Evolutionary conservation across 2,797 vertebrate species (phyloP).

Genomic region (Antrozous pallidus): DNA sequence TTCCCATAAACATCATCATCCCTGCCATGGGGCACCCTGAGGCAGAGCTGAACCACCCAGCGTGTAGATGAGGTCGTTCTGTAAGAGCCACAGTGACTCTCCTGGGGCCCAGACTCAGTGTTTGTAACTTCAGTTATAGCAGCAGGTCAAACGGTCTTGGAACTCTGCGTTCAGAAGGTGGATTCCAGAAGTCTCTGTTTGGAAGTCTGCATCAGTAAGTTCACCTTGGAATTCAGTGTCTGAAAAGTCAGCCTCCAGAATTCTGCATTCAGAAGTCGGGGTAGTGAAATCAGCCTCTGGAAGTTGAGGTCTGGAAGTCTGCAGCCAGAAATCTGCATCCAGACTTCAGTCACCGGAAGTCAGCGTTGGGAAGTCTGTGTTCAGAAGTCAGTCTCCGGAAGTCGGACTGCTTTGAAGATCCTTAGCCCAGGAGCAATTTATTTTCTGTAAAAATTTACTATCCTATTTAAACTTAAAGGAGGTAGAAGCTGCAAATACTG

Average conservation of each 20-base stretch:
- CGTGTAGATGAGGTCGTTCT: rapidly evolving
- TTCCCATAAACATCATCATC: not conserved
- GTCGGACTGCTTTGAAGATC: not conserved
- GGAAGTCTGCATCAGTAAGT: too few species aligned
- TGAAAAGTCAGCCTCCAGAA: not conserved
- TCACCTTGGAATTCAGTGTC: too few species aligned
- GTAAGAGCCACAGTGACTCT: rapidly evolving
- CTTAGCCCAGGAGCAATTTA: not conserved
- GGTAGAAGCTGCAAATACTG: not conserved
- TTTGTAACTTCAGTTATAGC: rapidly evolving
- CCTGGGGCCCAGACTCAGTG: rapidly evolving
- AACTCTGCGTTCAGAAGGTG: not conserved
- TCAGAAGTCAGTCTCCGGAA: not conserved
- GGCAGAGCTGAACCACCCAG: not conserved
- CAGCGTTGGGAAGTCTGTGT: not conserved
- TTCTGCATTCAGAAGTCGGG: not conserved
- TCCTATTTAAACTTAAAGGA: conserved; percentile 32
- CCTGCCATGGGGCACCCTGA: rapidly evolving
- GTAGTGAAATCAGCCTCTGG: not conserved
- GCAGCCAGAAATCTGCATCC: too few species aligned
- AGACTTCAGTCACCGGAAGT: not conserved
- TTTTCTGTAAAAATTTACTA: not conserved
- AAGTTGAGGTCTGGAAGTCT: not conserved
- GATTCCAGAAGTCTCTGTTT: not conserved
- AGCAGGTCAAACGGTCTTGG: rapidly evolving